Base-by-base conservation (phyloP, 2,797 vertebrate genomes). In the Crenuchus spilurus region DNA sequence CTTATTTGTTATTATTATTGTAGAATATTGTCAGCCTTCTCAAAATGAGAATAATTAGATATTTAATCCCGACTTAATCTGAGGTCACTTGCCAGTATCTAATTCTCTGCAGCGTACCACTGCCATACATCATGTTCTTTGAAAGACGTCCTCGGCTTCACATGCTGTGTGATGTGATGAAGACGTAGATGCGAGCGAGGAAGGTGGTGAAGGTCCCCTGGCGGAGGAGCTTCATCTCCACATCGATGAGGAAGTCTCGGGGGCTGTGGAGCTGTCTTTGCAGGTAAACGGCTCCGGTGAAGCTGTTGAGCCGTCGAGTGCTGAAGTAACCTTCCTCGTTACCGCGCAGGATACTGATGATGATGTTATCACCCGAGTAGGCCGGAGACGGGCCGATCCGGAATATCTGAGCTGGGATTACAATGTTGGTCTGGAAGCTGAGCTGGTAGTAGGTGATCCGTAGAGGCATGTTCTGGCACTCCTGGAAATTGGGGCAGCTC, bases 161-260 rank as follows among this genome's bases (percentile, higher is more conserved):
- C 79, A 95, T 92, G 0, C 90, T 88, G 20, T 92, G 93, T 77
- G 91, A 76, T 0, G 97, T 97, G 84, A 99, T 97, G 87, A 99
- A 99, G 70, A 99, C 93, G 46, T 96, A 95, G 87, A 99, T 97
- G 83, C 89, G 93, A 88, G 92, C 92, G 26, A 90, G 90, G 85
- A 94, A 94, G 3, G 91, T 91, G 76, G 92, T 92, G 65, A 93
- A 91, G 1, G 88, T 88, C 82, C 96, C 97, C 88, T 96, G 96
- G 30, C 97, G 94, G 92, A 96, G 96, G 1, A 99, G 94, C 84
- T 96, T 98, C 97, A 99, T 99, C 86, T 99, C 96, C 30, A 98
- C 95, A 0, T 94, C 94, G 68, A 99, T 80, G 41, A 95, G 84
- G 81, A 99, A 99, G 87, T 99, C 98, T 77, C 89, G 92, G 0